Base-by-base conservation (phyloP, 2,113 vertebrate genomes). In the Seriola aureovittata region DNA sequence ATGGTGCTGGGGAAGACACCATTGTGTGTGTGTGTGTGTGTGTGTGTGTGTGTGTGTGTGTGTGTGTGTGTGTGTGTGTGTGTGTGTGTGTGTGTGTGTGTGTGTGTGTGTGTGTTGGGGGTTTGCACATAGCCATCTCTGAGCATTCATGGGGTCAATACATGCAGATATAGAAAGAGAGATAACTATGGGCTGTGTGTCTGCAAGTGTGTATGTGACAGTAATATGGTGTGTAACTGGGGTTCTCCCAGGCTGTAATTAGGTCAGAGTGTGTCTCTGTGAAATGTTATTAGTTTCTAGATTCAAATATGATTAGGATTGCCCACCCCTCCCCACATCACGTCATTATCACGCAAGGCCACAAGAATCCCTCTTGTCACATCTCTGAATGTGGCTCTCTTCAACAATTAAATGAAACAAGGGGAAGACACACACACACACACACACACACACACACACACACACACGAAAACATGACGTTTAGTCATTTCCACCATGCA, bases 271-370 rank as follows among this genome's bases (percentile, higher is more conserved):
- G 54, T 68, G 73, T 81, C 36, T 84, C 75, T 78, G 38, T 70
- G 63, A 84, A 87, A 89, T 23, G 25, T 89, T 81, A 89, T 91
- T 91, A 80, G 68, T 79, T 86, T 84, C 65, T 67, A 60, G 57
- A 82, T 89, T 88, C 38, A 65, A 90, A 87, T 80, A 75, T 84
- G 77, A 89, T 91, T 81, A 64, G 63, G 40, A 72, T 32, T 10
- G 3, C 1, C 44, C 36, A 36, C 74, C 38, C 42, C 10, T n/a
- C 32, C 57, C 23, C 46, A 50, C 71, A 60, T 81, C 75, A 38
- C 13, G 32, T 75, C 76, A 78, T 80, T 85, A 81, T 78, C 65
- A 52, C 75, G 54, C 74, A 46, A 63, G 54, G 71, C 57, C 8
- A 14, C 64, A 40, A 75, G 65, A 86, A 69, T 85, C 84, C 67